Conservation (phyloP, 1,140 invertebrate species). For the Heliconius hermathena region DNA sequence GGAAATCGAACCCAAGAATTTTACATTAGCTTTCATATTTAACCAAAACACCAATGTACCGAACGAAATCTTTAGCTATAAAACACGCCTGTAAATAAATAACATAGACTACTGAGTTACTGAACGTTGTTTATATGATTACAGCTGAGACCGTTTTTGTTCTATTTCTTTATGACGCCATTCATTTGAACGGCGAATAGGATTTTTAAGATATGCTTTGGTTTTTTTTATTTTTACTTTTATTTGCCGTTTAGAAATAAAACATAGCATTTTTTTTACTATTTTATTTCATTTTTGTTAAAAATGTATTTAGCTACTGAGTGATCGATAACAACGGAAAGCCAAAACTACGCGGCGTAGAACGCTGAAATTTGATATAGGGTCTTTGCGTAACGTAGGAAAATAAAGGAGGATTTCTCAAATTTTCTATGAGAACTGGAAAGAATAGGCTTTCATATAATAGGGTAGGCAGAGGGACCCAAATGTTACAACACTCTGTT, state of each 20-base stretch:
- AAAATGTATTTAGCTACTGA: too few relatives aligned
- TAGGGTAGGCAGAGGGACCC: too few relatives aligned
- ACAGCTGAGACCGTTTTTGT: neutral
- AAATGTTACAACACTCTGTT: too few relatives aligned
- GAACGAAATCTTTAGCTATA: neutral
- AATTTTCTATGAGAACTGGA: too few relatives aligned
- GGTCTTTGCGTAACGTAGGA: too few relatives aligned
- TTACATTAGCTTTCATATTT: neutral
- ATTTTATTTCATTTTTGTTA: too few relatives aligned
- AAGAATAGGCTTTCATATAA: too few relatives aligned
- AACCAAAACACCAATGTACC: neutral
- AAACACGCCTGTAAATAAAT: constrained; percentile 3
- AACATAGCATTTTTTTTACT: neutral
- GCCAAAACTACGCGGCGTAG: too few relatives aligned
- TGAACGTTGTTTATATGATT: constrained; percentile 4
- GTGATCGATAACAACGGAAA: too few relatives aligned
- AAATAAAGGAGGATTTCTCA: too few relatives aligned
- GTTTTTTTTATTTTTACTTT: neutral
- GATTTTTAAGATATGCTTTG: neutral
- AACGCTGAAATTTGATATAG: too few relatives aligned
- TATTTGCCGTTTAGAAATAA: neutral
- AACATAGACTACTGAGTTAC: constrained; percentile 1
- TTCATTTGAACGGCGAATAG: neutral
- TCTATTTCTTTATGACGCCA: neutral
- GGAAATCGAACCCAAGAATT: neutral